phyloP scores from a whole-genome alignment of 2,888 invertebrate genomes.

The Caenorhabditis wallacei region DNA sequence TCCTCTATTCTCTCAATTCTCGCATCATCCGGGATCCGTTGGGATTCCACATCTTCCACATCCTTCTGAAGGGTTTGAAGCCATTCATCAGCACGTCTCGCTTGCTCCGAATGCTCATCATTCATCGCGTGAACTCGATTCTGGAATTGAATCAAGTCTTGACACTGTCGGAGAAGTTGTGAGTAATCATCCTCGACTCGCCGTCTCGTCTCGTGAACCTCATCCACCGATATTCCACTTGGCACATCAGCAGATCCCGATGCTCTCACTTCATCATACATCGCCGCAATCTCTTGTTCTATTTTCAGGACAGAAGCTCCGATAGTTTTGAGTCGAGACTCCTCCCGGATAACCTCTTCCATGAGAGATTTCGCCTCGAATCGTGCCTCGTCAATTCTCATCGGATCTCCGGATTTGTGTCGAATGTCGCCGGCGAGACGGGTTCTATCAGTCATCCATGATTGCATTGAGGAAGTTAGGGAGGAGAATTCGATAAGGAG shows the following conservation, averaged over 20 bases:
- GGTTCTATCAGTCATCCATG: slow-evolving; percentile 78
- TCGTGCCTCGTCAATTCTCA: slow-evolving; percentile 44
- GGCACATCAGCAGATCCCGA: slow-evolving; percentile 40
- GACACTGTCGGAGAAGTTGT: slow-evolving; percentile 69
- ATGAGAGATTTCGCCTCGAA: slow-evolving; percentile 58
- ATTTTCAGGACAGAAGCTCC: slow-evolving; percentile 66
- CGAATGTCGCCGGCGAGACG: slow-evolving; percentile 70
- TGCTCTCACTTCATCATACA: slow-evolving; percentile 67
- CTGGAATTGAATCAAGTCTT: slow-evolving; percentile 73
- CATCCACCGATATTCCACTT: slow-evolving; percentile 65
- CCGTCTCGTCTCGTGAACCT: slow-evolving; percentile 66
- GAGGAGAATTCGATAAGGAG: slow-evolving; percentile 79
- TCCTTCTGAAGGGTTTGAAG: slow-evolving; percentile 45
- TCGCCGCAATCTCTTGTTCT: slow-evolving; percentile 68
- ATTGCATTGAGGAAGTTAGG: slow-evolving; percentile 75
- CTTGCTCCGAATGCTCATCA: slow-evolving; percentile 68
- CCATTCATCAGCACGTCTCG: slow-evolving; percentile 53
- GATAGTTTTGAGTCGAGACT: slow-evolving; percentile 64
- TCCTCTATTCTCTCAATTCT: slow-evolving; percentile 64
- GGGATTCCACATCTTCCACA: slow-evolving; percentile 46
- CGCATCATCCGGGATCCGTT: slow-evolving; percentile 50
- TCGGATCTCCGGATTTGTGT: slow-evolving; percentile 73
- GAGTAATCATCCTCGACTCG: slow-evolving; percentile 73
- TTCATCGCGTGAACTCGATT: slow-evolving; percentile 69
- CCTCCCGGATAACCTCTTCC: slow-evolving; percentile 65